Conservation (phyloP, 2,888 invertebrate genomes). For the Clusia tigrina region DNA sequence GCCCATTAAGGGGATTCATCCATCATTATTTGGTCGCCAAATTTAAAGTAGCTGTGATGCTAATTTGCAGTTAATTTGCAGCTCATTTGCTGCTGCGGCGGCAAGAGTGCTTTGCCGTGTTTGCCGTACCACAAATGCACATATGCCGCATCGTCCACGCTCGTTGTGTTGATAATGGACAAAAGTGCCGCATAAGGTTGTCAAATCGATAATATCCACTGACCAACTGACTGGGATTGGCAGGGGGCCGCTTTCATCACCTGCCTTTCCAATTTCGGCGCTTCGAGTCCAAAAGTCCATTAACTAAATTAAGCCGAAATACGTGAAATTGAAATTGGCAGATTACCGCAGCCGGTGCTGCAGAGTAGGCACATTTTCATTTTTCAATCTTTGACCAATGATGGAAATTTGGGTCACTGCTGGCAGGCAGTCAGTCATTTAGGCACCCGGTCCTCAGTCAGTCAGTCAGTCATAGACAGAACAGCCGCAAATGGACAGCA, state of each 20-base stretch:
- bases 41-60: no score
- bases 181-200: constrained; percentile 53
- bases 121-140: no score
- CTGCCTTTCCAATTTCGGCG: no score
- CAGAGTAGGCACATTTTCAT: not conserved
- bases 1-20: no score
- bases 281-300: constrained; percentile 1
- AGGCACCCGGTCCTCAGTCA: no score
- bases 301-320: constrained; percentile 4
- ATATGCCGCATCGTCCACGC: no score
- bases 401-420: constrained; percentile 21
- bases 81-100: no score
- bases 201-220: constrained; percentile 45
- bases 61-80: no score
- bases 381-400: not conserved
- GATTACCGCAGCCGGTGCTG: constrained; percentile 1
- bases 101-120: no score
- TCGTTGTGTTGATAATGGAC: constrained; percentile 51
- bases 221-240: constrained; percentile 1
- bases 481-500: not conserved
- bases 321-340: not conserved
- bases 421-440: not conserved
- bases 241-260: not conserved
- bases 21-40: no score
- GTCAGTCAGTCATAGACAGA: not conserved